Evolutionary conservation across 2,888 invertebrate genomes (phyloP).

Genomic region (Germaria angustata): DNA sequence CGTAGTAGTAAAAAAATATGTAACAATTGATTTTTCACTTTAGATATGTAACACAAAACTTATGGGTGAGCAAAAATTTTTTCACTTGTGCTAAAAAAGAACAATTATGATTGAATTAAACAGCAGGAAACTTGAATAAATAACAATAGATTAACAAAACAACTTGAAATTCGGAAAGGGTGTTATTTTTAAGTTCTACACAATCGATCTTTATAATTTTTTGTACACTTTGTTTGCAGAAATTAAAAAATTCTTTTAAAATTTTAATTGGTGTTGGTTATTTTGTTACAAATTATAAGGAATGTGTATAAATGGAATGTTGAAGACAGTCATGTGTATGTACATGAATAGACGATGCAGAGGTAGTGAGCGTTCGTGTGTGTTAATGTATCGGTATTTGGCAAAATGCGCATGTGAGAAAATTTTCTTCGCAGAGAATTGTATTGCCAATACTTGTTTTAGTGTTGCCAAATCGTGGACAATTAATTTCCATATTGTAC

Average conservation of each 20-base stretch:
- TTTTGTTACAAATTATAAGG: slow-evolving; percentile 55
- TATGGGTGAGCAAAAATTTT: slow-evolving; percentile 41
- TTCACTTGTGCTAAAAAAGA: slow-evolving; percentile 38
- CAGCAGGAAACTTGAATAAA: slow-evolving; percentile 8
- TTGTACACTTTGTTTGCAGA: neutral
- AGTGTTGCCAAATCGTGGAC: too few relatives aligned
- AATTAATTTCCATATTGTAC: too few relatives aligned
- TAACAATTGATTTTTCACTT: slow-evolving; percentile 75
- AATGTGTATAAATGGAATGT: slow-evolving; percentile 54
- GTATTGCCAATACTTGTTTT: slow-evolving; percentile 7
- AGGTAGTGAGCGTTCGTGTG: neutral
- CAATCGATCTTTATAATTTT: slow-evolving; percentile 8
- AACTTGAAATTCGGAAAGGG: neutral
- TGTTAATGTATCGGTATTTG: slow-evolving; percentile 38
- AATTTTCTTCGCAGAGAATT: slow-evolving; percentile 39
- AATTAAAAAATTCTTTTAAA: neutral
- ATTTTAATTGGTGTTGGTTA: slow-evolving; percentile 36
- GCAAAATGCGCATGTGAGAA: slow-evolving; percentile 51
- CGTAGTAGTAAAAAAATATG: slow-evolving; percentile 67
- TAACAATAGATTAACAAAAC: neutral
- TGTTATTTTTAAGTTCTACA: neutral
- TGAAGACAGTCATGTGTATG: neutral
- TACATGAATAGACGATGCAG: neutral
- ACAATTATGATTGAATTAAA: slow-evolving; percentile 23
- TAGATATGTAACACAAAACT: slow-evolving; percentile 62